A percentile compares a stretch with the other conserved stretches of the same genome.
Evolutionary conservation across 1,140 invertebrate genomes (phyloP).

Genomic region (Achroia grisella): DNA sequence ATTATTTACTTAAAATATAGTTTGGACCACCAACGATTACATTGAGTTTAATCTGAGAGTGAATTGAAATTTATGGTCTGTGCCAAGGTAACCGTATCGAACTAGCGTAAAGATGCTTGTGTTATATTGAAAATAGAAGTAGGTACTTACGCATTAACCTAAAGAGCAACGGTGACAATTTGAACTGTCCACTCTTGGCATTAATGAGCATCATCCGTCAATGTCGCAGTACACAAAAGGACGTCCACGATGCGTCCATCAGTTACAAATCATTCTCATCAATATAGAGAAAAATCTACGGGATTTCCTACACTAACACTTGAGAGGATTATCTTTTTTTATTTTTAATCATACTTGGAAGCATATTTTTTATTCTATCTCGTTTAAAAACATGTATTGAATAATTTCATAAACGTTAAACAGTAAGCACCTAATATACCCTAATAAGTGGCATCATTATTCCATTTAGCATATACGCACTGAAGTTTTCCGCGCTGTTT

Average conservation of each 20-base stretch:
- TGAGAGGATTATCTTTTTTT: too few species aligned
- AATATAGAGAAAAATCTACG: neutral
- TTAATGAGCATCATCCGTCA: conserved; percentile 36
- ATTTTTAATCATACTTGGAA: too few species aligned
- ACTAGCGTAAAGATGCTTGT: conserved; percentile 17
- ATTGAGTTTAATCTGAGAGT: conserved; percentile 11
- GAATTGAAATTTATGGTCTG: conserved; percentile 22
- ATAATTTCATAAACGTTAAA: too few species aligned
- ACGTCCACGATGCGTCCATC: conserved; percentile 7
- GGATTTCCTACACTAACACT: too few species aligned
- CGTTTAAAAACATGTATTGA: too few species aligned
- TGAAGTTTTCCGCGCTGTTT: too few species aligned
- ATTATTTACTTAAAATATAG: too few species aligned
- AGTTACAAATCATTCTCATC: conserved; percentile 7
- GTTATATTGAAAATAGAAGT: conserved; percentile 5
- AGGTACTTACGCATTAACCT: conserved; percentile 2
- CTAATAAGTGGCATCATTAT: too few species aligned
- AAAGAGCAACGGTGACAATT: conserved; percentile 16
- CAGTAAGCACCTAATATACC: too few species aligned
- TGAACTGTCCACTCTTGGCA: conserved; percentile 12
- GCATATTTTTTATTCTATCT: too few species aligned
- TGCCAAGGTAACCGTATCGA: conserved; percentile 14
- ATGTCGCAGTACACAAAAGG: conserved; percentile 25
- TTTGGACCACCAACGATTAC: conserved; percentile 17
- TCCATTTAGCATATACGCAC: too few species aligned